Base-by-base conservation (phyloP, 2,797 vertebrate species). In the Clarias platycephalus region DNA sequence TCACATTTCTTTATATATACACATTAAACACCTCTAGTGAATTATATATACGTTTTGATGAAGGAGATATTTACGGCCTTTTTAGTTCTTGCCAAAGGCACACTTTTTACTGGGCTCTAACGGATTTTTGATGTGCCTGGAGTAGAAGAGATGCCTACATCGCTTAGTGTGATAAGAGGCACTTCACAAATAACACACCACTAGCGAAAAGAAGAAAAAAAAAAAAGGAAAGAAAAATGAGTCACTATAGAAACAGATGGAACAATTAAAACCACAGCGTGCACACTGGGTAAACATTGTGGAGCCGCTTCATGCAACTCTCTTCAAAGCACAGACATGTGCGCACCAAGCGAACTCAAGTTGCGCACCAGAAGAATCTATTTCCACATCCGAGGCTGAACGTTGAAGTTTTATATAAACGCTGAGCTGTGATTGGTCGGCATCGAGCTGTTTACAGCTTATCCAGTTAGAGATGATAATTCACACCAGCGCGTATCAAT, bases 131-230 rank as follows among this genome's bases (percentile, higher is more conserved):
- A 83, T 86, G 79, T 34, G 77, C 63, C 76, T 62, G 28, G 75
- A 81, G 63, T 34, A 76, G 60, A 86, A 76, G 77, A 76, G 78
- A 83, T 86, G 82, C 70, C 80, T 75, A 67, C 77, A 76, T 58
- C 16, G 62, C 78, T 62, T 58, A 86, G 20, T 28, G 78, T 84
- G 82, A 84, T 77, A 79, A 88, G 87, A 88, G 84, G 57, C 49
- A 84, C 88, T 87, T 87, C 76, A 85, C 85, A 85, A 88, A 87
- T 84, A 88, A 87, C 78, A 84, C 63, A 86, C 62, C 80, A 79
- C 83, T 75, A 77, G 83, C 75, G 66, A 68, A 68, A 88, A 84
- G 49, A 88, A 84, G 49, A n/a, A 68, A 22, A 34, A 10, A 44
- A 80, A 64, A 63, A 77, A 87, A 80, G 66, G 70, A 79, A 75